These are phyloP conservation scores for Drosophila paucipuncta DNA, from an alignment of 2,888 invertebrate genomes.

Conservation along the genomic window DNA sequence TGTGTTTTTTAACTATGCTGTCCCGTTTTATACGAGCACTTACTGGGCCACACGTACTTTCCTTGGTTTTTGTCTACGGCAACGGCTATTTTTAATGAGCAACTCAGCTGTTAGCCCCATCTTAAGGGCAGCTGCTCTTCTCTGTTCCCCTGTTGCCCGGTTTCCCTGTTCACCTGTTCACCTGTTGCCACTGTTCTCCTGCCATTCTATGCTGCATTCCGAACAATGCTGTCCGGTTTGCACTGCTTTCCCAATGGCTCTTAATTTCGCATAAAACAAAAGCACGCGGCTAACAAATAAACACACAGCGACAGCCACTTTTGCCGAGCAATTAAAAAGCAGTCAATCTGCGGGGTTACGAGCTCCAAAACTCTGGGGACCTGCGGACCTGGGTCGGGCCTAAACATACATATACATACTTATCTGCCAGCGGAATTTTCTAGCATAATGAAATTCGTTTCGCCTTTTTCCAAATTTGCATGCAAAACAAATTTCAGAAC, in stretches of 20 bases:
- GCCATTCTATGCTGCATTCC: conserved; percentile 11
- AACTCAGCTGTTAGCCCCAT: conserved; percentile 12
- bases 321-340: conserved; percentile 59
- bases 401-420: not conserved
- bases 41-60: conserved; percentile 7
- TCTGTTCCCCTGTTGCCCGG: not conserved
- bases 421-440: not conserved
- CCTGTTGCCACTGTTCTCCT: not conserved
- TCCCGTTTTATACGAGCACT: conserved; percentile 25
- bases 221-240: conserved; percentile 34
- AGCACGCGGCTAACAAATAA: conserved; percentile 29
- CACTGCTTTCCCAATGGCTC: conserved; percentile 45
- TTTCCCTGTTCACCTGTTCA: rapidly evolving
- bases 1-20: not conserved
- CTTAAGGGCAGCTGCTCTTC: not conserved
- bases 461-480: conserved; percentile 12
- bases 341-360: conserved; percentile 30
- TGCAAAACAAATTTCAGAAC: conserved; percentile 17
- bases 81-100: conserved; percentile 65
- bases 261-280: conserved; percentile 38
- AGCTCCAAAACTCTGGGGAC: not conserved
- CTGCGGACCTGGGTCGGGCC: not conserved
- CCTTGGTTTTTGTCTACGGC: conserved; percentile 25
- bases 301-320: conserved; percentile 20
- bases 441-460: conserved; percentile 22